These are phyloP conservation scores for Percina caprodes DNA, from an alignment of 2,113 vertebrate species.

Conservation along the genomic window DNA sequence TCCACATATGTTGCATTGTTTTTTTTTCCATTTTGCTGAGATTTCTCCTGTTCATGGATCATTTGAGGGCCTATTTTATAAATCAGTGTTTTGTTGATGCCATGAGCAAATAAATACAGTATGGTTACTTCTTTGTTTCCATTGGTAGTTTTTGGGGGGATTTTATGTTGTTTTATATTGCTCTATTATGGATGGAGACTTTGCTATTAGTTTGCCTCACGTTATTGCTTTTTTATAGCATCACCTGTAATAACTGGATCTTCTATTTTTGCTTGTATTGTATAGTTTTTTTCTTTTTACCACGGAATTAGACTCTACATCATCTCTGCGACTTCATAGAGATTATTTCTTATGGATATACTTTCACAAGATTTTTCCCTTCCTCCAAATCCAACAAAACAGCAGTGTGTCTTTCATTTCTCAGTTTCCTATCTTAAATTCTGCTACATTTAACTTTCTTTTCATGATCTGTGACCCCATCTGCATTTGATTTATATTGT, in stretches of 20 bases:
- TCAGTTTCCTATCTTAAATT: background rate
- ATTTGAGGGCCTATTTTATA: background rate
- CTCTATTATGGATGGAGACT: background rate
- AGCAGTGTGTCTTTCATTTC: constrained; percentile 1
- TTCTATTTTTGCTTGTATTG: background rate
- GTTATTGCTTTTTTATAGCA: background rate
- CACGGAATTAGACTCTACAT: background rate
- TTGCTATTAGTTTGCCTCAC: background rate
- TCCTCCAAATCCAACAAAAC: background rate
- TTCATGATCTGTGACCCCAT: constrained; percentile 7
- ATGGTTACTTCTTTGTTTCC: background rate
- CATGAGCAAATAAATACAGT: constrained; percentile 12
- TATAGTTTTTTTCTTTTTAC: constrained; percentile 4
- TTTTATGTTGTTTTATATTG: background rate
- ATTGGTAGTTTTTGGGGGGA: background rate
- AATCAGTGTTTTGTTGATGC: background rate
- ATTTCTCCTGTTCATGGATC: background rate
- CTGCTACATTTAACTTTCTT: background rate
- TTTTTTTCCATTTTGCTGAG: background rate
- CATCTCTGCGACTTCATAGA: background rate
- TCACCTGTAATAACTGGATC: background rate
- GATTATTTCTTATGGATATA: background rate
- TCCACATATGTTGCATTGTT: background rate
- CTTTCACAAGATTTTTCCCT: background rate
- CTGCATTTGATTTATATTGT: background rate